Evolutionary conservation across 2,797 vertebrate species (phyloP).

Genomic region (Sphenodon punctatus): DNA sequence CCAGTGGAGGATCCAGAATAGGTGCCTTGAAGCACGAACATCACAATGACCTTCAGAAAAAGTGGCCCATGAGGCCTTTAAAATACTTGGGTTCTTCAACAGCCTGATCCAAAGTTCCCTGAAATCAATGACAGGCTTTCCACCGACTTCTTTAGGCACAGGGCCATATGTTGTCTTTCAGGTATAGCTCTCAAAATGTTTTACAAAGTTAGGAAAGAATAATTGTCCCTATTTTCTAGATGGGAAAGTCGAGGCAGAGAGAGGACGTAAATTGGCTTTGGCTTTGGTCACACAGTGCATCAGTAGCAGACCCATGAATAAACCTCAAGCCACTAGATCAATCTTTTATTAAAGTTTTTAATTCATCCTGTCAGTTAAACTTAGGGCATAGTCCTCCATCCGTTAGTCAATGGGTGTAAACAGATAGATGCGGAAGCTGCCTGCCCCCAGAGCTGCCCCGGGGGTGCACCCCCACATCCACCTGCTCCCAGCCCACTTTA

Average conservation of each 20-base stretch:
- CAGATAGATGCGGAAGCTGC: no score
- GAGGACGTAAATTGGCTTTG: background rate
- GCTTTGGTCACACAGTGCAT: no score
- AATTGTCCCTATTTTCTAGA: background rate
- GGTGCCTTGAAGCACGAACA: slow-evolving; percentile 27
- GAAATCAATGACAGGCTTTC: background rate
- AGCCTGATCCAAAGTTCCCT: background rate
- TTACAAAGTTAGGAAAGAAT: background rate
- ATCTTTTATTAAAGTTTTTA: no score
- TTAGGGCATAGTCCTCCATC: no score
- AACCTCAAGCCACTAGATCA: no score
- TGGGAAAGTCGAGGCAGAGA: background rate
- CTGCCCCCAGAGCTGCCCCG: no score
- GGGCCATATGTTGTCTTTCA: background rate
- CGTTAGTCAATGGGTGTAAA: no score
- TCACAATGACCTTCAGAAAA: slow-evolving; percentile 1
- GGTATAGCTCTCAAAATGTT: background rate
- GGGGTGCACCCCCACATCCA: no score
- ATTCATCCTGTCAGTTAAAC: no score
- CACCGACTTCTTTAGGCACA: background rate
- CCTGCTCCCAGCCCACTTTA: no score
- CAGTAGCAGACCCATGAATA: no score
- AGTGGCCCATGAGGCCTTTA: background rate
- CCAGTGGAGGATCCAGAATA: slow-evolving; percentile 28
- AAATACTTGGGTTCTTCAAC: background rate